phyloP scores from a whole-genome alignment of 2,113 vertebrate species.

The Microtus oregoni region DNA sequence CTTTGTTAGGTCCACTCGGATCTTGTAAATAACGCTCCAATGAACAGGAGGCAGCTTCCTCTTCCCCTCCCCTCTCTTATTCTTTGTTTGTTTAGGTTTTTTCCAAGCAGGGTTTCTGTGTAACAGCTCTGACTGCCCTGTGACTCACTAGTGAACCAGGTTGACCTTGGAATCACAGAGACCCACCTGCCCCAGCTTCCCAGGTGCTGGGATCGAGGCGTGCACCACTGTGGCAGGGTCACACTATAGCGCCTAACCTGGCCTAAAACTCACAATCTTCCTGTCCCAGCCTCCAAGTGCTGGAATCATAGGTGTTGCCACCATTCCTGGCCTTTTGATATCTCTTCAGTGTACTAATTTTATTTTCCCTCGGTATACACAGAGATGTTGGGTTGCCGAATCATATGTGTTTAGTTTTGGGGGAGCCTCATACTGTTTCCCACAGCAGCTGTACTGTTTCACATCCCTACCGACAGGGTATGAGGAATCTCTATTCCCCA shows the following conservation, averaged over 20 bases:
- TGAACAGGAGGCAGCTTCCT: neutral
- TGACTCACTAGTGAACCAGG: neutral
- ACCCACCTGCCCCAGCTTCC: neutral
- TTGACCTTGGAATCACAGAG: neutral
- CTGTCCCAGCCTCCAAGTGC: neutral
- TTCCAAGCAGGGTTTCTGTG: neutral
- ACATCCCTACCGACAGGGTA: neutral
- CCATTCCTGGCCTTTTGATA: neutral
- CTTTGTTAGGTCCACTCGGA: neutral
- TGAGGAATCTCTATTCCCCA: neutral
- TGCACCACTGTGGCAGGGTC: neutral
- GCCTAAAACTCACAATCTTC: neutral
- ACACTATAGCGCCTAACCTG: neutral
- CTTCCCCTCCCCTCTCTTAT: too few relatives aligned
- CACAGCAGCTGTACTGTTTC: neutral
- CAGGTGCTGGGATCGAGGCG: neutral
- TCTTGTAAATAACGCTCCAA: neutral
- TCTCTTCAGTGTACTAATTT: neutral
- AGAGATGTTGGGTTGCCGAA: neutral
- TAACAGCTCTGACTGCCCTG: neutral
- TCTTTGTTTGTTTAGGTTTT: neutral
- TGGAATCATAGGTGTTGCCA: neutral
- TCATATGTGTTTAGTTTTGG: neutral
- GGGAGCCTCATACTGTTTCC: neutral
- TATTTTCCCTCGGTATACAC: neutral